phyloP scores from a whole-genome alignment of 2,888 invertebrate genomes.

The Holacanthella duospinosa region DNA sequence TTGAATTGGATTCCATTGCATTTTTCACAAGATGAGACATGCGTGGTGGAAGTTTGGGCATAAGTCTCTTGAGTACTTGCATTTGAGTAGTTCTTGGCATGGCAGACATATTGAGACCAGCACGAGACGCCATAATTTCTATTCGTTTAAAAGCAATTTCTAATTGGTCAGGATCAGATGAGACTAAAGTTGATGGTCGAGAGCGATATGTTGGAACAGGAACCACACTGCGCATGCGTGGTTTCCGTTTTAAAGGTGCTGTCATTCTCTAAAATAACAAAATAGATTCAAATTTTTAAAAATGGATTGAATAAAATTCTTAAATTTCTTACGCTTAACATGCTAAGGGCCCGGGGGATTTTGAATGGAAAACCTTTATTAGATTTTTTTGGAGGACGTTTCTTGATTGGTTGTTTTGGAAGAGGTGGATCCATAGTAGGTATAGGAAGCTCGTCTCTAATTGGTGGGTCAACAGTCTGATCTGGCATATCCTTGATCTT shows the following conservation, averaged over 20 bases:
- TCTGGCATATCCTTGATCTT: constrained; percentile 31
- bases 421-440: constrained; percentile 35
- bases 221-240: background rate
- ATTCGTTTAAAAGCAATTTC: constrained; percentile 35
- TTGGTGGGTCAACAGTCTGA: constrained; percentile 26
- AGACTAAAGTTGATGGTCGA: constrained; percentile 23
- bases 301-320: too few relatives aligned
- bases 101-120: constrained; percentile 35
- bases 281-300: background rate
- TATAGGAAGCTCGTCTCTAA: constrained; percentile 12
- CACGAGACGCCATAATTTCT: constrained; percentile 34
- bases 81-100: constrained; percentile 32
- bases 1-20: constrained; percentile 22
- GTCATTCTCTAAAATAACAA: background rate
- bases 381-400: constrained; percentile 3
- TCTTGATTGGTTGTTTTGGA: background rate
- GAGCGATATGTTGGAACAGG: constrained; percentile 12
- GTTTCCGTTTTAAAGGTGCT: constrained; percentile 11
- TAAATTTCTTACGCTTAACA: constrained; percentile 3
- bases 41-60: constrained; percentile 28
- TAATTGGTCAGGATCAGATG: constrained; percentile 26
- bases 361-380: constrained; percentile 7
- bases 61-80: constrained; percentile 28
- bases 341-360: constrained; percentile 3
- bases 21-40: constrained; percentile 22